Evolutionary conservation across 2,797 vertebrate genomes (phyloP).

Genomic region (Sitta carolinensis): DNA sequence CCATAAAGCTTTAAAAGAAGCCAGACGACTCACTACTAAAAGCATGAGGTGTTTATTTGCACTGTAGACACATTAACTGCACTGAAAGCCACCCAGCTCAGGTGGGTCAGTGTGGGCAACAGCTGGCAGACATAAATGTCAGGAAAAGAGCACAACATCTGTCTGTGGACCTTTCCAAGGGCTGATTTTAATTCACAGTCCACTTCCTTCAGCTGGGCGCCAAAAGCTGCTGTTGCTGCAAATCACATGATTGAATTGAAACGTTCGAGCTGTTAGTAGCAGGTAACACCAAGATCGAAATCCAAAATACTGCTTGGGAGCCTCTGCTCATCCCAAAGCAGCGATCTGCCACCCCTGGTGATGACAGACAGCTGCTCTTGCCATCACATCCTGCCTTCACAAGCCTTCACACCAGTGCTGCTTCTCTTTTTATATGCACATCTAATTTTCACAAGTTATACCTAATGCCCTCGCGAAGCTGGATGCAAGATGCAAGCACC

Average conservation of each 20-base stretch:
- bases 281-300: neutral
- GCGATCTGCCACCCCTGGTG: neutral
- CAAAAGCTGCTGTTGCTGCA: neutral
- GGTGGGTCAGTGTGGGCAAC: neutral
- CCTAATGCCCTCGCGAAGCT: fast-evolving
- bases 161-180: fast-evolving
- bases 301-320: fast-evolving
- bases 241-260: neutral
- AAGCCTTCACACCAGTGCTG: neutral
- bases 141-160: neutral
- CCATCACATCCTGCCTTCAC: neutral
- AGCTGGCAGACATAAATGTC: neutral
- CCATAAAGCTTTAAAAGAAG: neutral
- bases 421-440: neutral
- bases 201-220: neutral
- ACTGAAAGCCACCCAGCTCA: neutral
- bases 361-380: fast-evolving
- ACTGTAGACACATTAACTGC: neutral
- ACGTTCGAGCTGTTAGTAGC: fast-evolving
- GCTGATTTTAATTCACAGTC: neutral
- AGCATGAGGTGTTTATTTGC: slow-evolving; percentile 38
- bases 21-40: neutral
- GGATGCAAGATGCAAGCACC: neutral
- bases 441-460: neutral
- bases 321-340: neutral